phyloP scores from a whole-genome alignment of 2,797 vertebrate species.

The Aphelocoma californica region DNA sequence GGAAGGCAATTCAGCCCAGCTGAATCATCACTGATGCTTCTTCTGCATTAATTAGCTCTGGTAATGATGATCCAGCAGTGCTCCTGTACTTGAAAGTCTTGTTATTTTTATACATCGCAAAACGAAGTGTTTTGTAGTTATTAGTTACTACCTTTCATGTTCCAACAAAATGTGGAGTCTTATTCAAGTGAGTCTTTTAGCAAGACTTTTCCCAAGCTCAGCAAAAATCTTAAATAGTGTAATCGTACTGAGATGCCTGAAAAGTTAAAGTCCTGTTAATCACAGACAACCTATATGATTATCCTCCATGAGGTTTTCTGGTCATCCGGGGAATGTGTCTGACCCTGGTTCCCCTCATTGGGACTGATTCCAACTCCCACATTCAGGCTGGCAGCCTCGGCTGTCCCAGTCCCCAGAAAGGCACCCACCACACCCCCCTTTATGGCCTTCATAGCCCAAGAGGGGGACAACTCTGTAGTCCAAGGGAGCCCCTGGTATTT shows the following conservation, averaged over 20 bases:
- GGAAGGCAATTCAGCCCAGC: background rate
- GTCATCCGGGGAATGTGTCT: background rate
- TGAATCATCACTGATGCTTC: background rate
- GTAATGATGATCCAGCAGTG: background rate
- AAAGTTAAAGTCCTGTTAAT: background rate
- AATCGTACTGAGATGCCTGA: background rate
- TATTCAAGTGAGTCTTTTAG: background rate
- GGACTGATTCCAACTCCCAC: rapidly evolving
- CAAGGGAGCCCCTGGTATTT: background rate
- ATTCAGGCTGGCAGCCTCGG: rapidly evolving
- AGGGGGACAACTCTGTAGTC: rapidly evolving
- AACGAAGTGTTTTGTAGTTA: background rate
- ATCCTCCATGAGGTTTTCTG: background rate
- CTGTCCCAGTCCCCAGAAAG: background rate
- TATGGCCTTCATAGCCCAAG: too few relatives aligned
- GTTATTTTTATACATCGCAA: background rate
- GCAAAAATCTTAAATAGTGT: background rate
- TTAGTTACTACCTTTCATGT: background rate
- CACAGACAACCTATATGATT: background rate
- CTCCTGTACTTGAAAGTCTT: background rate
- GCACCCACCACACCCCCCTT: rapidly evolving
- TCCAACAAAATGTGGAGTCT: background rate
- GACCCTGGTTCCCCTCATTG: background rate
- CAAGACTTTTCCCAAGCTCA: background rate
- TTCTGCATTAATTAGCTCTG: background rate